Base-by-base conservation (phyloP, 2,113 vertebrate species). In the Oncorhynchus kisutch region DNA sequence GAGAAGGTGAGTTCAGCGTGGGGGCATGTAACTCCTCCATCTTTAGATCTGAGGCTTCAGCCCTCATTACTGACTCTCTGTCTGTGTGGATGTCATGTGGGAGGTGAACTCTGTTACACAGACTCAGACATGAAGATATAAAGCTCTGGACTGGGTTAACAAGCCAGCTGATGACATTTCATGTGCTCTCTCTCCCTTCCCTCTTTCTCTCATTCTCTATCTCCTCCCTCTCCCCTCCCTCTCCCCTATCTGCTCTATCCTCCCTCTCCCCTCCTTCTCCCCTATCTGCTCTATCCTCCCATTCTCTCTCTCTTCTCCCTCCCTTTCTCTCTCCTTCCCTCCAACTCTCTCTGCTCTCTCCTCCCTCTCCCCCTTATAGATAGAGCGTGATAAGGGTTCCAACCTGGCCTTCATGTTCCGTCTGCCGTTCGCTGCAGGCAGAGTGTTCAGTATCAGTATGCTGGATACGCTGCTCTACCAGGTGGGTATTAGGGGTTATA, bases 381-480 rank as follows among this genome's bases (percentile, higher is more conserved):
- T 95, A 80, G 97, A 99, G 82, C 92, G 97, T 0, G 97, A 99
- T 89, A 97, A 98, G 0, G 97, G 97, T 81, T 99, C 97, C 82
- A 99, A 99, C 89, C 85, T 99, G 93, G 97, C 97, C 54, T 99
- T 99, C 92, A 99, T 99, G 97, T 99, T 99, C 90, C 94, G 97
- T 16, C 94, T 99, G 81, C 97, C 97, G 0, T 99, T 99, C 0
- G 97, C 97, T 0, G 97, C 97, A 0, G 97, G 97, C 80, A 90
- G 97, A 3, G 97, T 99, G n/a, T 99, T 99, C 92, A 99, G 97
- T 69, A 98, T 99, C 92, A 99, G 97, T 89, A 99, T 99, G 97
- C 16, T 99, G 90, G 97, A 99, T 82, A 99, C 97, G 0, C 92
- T 99, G 67, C 95, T 99, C 1, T 99, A 99, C 85, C 97, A 99